Percentiles rank a stretch among this genome's conserved stretches.
phyloP scores from a whole-genome alignment of 2,888 invertebrate genomes.

The Bembecia ichneumoniformis region DNA sequence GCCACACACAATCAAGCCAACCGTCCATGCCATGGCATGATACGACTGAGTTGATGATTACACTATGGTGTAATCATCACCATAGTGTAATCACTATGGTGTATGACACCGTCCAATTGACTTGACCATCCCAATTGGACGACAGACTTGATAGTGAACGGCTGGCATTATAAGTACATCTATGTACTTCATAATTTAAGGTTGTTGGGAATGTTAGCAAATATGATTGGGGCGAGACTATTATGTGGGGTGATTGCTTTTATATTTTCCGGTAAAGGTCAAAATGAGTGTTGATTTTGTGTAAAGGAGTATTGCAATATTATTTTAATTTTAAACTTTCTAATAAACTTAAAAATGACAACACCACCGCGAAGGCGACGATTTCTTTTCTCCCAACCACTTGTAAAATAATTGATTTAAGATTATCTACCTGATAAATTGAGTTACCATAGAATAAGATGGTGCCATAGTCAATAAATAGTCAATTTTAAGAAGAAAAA shows the following conservation, averaged over 20 bases:
- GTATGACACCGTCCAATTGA: conserved; percentile 11
- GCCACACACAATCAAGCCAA: too few species aligned
- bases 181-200: conserved; percentile 33
- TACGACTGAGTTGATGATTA: too few species aligned
- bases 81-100: too few species aligned
- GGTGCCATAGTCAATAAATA: conserved; percentile 58
- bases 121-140: conserved; percentile 9
- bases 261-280: conserved; percentile 18
- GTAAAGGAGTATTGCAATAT: too few species aligned
- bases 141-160: too few species aligned
- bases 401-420: not conserved
- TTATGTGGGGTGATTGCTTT: conserved; percentile 17
- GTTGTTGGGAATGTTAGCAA: conserved; percentile 59
- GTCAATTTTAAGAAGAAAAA: conserved; percentile 18
- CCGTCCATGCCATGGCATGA: too few species aligned
- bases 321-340: too few species aligned
- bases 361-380: too few species aligned
- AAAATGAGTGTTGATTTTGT: conserved; percentile 3
- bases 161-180: conserved; percentile 22
- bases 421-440: conserved; percentile 44
- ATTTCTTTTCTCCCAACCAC: too few species aligned
- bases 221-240: conserved; percentile 62
- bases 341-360: too few species aligned
- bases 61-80: too few species aligned
- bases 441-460: conserved; percentile 67